Percentiles rank a stretch among this genome's conserved stretches.
Evolutionary conservation across 2,113 vertebrate genomes (phyloP).

Genomic region (Danionella cerebrum): DNA sequence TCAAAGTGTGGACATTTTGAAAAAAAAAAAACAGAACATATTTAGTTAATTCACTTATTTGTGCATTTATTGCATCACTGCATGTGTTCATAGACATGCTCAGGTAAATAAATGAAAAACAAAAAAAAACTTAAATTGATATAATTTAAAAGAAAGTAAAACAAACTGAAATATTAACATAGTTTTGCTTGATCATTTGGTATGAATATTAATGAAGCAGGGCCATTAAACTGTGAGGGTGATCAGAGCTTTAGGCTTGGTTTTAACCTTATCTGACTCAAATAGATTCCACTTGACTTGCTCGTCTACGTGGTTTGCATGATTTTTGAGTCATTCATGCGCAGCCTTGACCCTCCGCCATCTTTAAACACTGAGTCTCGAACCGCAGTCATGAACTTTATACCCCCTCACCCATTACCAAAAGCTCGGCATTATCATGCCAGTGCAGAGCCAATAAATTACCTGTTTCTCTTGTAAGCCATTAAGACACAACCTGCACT

Average conservation of each 20-base stretch:
- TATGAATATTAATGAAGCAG: conserved; percentile 7
- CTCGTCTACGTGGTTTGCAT: not conserved
- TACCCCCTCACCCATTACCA: too few species aligned
- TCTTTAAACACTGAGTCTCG: not conserved
- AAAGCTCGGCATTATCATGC: conserved; percentile 1
- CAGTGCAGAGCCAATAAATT: conserved; percentile 3
- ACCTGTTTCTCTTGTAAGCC: conserved; percentile 13
- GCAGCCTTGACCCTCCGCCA: conserved; percentile 1
- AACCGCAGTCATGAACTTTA: conserved; percentile 1
- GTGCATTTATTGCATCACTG: too few species aligned
- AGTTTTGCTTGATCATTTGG: not conserved
- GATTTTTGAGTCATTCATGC: too few species aligned
- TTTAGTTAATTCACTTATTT: too few species aligned
- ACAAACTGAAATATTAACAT: not conserved
- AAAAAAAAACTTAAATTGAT: too few species aligned
- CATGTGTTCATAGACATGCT: too few species aligned
- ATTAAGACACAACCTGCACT: conserved; percentile 24
- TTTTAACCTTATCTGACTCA: conserved; percentile 6
- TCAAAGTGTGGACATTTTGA: too few species aligned
- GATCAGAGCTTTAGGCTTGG: not conserved
- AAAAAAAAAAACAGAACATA: too few species aligned
- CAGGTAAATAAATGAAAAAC: too few species aligned
- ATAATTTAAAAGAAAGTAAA: too few species aligned
- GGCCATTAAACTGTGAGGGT: not conserved
- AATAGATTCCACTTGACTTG: conserved; percentile 13